These are phyloP conservation scores for Cephus nigrinus DNA, from an alignment of 2,888 invertebrate species.

Conservation along the genomic window DNA sequence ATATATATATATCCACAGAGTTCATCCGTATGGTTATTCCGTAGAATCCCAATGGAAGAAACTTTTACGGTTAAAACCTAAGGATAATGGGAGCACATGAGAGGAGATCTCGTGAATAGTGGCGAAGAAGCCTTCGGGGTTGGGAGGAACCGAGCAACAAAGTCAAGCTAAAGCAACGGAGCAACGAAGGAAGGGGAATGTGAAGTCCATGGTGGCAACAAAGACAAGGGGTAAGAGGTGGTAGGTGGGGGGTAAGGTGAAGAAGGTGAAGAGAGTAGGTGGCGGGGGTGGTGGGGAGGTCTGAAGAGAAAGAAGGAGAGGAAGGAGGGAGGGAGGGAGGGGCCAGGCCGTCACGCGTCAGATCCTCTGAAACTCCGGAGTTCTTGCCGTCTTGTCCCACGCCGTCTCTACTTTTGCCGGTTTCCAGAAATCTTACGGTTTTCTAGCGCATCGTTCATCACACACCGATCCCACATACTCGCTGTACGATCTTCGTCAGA, in stretches of 20 bases:
- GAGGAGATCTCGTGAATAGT: too few species aligned
- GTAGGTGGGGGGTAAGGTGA: not conserved
- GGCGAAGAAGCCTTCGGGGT: too few species aligned
- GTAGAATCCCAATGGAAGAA: too few species aligned
- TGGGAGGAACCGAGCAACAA: too few species aligned
- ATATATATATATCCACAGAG: too few species aligned
- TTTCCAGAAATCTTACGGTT: constrained; percentile 4
- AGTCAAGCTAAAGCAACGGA: too few species aligned
- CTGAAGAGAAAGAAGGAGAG: constrained; percentile 12
- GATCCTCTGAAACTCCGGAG: constrained; percentile 27
- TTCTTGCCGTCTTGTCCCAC: constrained; percentile 34
- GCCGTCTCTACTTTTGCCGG: constrained; percentile 31
- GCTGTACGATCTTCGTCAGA: too few species aligned
- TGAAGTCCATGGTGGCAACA: too few species aligned
- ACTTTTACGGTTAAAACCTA: too few species aligned
- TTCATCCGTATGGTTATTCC: too few species aligned
- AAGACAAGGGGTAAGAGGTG: not conserved
- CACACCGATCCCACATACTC: not conserved
- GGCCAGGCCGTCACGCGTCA: constrained; percentile 42
- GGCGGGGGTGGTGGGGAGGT: not conserved
- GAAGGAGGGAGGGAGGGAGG: constrained; percentile 14
- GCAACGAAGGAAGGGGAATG: too few species aligned
- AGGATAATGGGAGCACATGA: too few species aligned
- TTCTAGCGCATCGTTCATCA: not conserved
- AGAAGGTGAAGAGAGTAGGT: constrained; percentile 4